phyloP scores from a whole-genome alignment of 2,113 vertebrate species.

The Dasyornis broadbenti region DNA sequence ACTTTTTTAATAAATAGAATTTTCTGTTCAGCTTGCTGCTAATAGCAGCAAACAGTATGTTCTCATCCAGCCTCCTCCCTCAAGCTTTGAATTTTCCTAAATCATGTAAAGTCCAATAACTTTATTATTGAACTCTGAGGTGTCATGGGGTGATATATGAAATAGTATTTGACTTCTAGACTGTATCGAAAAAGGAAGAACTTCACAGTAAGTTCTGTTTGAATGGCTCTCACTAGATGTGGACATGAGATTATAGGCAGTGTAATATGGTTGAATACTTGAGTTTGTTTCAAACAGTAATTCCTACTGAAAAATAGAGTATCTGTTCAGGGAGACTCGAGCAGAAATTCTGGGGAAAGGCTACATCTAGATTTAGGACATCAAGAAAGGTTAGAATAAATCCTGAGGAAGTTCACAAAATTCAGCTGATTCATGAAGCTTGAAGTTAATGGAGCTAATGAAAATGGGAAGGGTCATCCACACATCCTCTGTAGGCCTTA shows the following conservation, averaged over 20 bases:
- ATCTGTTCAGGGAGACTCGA: not conserved
- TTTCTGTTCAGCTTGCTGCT: not conserved
- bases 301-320: not conserved
- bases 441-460: not conserved
- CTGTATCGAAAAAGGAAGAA: not conserved
- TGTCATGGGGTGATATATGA: not conserved
- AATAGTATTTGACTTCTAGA: not conserved
- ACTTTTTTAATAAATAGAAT: not conserved
- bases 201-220: not conserved
- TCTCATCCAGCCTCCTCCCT: not conserved
- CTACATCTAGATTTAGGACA: not conserved
- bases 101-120: not conserved
- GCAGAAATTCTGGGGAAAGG: not conserved
- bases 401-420: not conserved
- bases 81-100: not conserved
- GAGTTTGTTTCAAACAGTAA: not conserved
- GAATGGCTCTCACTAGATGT: not conserved
- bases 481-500: not conserved
- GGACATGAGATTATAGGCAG: not conserved
- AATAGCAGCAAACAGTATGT: not conserved
- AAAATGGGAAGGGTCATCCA: not conserved
- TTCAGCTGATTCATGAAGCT: not conserved
- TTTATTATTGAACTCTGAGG: not conserved
- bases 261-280: not conserved
- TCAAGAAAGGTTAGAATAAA: not conserved